A percentile compares a stretch with the other conserved stretches of the same genome.
These are phyloP conservation scores for Malacosoma neustria DNA, from an alignment of 2,888 invertebrate species.

Conservation along the genomic window DNA sequence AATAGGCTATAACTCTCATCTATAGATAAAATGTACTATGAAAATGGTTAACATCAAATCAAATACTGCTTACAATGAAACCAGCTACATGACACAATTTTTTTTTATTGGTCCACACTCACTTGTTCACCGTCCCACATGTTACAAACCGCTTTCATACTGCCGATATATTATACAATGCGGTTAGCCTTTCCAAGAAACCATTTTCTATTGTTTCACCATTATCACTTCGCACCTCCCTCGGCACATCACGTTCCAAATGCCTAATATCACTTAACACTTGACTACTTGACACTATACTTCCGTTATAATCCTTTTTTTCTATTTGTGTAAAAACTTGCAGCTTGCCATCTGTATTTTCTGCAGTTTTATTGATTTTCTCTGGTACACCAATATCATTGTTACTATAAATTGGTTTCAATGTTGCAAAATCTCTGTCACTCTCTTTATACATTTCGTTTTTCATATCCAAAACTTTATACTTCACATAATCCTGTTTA, in stretches of 20 bases:
- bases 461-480: slow-evolving; percentile 29
- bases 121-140: not conserved
- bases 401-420: slow-evolving; percentile 30
- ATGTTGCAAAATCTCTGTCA: slow-evolving; percentile 34
- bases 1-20: no score
- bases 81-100: no score
- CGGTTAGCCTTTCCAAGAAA: slow-evolving; percentile 50
- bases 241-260: slow-evolving; percentile 31
- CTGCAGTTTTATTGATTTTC: slow-evolving; percentile 21
- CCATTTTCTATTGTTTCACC: slow-evolving; percentile 43
- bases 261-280: slow-evolving; percentile 37
- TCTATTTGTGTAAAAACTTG: slow-evolving; percentile 52
- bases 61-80: no score
- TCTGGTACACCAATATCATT: slow-evolving; percentile 17
- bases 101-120: not conserved
- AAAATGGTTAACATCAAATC: no score
- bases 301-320: slow-evolving; percentile 28
- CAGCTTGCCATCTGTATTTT: slow-evolving; percentile 53
- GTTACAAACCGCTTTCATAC: slow-evolving; percentile 21
- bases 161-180: slow-evolving; percentile 53
- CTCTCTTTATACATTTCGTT: slow-evolving; percentile 26
- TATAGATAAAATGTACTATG: no score
- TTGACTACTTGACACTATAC: slow-evolving; percentile 23
- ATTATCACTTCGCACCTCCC: slow-evolving; percentile 30
- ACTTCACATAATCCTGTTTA: slow-evolving; percentile 31